Evolutionary conservation across 2,113 vertebrate species (phyloP).

Genomic region (Salvelinus sp.): DNA sequence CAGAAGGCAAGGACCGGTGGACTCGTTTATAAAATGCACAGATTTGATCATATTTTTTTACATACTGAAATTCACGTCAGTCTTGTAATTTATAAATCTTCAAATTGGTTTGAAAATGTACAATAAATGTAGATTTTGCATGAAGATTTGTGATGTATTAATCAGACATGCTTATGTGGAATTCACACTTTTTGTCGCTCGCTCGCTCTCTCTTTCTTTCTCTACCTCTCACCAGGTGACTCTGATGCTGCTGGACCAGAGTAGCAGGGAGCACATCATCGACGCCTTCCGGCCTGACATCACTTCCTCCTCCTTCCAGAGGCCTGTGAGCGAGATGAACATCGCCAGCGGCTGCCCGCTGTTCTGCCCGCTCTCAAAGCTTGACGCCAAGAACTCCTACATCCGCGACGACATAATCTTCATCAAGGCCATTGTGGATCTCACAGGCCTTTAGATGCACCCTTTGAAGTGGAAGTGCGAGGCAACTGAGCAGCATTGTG

Average conservation of each 20-base stretch:
- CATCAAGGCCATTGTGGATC: constrained; percentile 97
- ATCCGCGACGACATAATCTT: constrained; percentile 95
- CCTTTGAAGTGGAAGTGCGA: neutral
- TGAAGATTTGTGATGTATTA: neutral
- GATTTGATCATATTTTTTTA: too few relatives aligned
- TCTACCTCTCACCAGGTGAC: constrained; percentile 82
- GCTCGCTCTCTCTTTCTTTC: neutral
- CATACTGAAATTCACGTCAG: too few relatives aligned
- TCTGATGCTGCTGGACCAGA: constrained; percentile 96
- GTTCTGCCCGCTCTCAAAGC: constrained; percentile 91
- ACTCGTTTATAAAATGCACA: neutral
- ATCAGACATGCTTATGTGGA: neutral
- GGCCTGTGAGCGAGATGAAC: constrained; percentile 93
- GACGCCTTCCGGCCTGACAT: constrained; percentile 94
- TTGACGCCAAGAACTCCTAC: constrained; percentile 91
- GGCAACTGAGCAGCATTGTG: constrained; percentile 54
- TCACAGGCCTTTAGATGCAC: constrained; percentile 84
- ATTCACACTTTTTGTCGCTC: neutral
- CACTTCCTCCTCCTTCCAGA: constrained; percentile 92
- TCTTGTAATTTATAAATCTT: too few relatives aligned
- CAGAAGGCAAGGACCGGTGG: constrained; percentile 66
- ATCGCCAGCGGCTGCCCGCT: constrained; percentile 96
- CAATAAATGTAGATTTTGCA: neutral
- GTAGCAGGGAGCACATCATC: constrained; percentile 94
- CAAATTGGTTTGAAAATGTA: too few relatives aligned